These are phyloP conservation scores for Channa striata DNA, from an alignment of 2,797 vertebrate genomes.

Conservation along the genomic window DNA sequence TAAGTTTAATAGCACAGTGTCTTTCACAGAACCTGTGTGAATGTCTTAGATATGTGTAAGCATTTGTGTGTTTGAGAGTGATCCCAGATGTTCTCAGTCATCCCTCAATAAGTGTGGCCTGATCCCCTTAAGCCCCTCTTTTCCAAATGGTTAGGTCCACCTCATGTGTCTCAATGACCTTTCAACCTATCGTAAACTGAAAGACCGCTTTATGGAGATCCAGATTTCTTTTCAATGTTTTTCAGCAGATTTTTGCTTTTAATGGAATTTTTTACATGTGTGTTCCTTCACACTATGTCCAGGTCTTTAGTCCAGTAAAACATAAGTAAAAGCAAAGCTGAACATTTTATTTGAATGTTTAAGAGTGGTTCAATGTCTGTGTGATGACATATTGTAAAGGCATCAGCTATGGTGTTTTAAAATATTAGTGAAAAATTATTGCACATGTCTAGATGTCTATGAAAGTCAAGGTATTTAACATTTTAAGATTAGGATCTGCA, in stretches of 20 bases:
- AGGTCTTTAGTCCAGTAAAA: constrained; percentile 54
- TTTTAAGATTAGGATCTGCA: too few relatives aligned
- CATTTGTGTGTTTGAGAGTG: constrained; percentile 70
- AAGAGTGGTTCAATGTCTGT: constrained; percentile 36
- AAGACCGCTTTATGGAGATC: constrained; percentile 53
- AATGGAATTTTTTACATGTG: constrained; percentile 59
- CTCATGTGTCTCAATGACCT: constrained; percentile 75
- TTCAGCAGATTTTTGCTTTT: constrained; percentile 58
- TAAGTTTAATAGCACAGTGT: constrained; percentile 43
- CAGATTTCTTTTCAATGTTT: constrained; percentile 35
- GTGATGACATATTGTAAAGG: not conserved
- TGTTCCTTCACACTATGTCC: constrained; percentile 52
- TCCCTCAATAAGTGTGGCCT: constrained; percentile 83
- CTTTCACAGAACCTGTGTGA: constrained; percentile 44
- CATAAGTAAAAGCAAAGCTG: constrained; percentile 41
- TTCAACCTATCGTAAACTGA: constrained; percentile 69
- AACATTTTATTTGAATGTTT: constrained; percentile 43
- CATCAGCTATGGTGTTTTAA: constrained; percentile 3
- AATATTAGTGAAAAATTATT: not conserved
- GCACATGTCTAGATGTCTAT: too few relatives aligned
- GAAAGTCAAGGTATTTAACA: too few relatives aligned
- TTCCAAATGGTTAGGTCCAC: constrained; percentile 77
- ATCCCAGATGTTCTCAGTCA: constrained; percentile 86
- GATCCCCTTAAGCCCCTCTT: constrained; percentile 79
- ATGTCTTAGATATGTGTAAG: constrained; percentile 39